Evolutionary conservation across 2,797 vertebrate genomes (phyloP).

Genomic region (Hydrolagus colliei): DNA sequence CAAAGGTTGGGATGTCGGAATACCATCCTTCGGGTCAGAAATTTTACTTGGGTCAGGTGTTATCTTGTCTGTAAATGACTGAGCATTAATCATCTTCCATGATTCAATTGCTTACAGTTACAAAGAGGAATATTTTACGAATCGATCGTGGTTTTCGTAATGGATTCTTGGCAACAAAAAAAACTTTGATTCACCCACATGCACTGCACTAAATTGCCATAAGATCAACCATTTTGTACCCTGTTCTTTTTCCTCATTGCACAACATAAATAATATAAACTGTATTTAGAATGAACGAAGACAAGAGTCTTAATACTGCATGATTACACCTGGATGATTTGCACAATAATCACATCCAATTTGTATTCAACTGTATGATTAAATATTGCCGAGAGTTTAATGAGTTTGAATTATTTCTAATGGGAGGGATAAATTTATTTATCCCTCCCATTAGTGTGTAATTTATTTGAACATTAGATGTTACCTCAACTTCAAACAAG

Average conservation of each 20-base stretch:
- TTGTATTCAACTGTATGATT: constrained; percentile 2
- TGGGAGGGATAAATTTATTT: not conserved
- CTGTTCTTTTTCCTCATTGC: not conserved
- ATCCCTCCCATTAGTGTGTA: not conserved
- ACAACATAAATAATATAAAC: constrained; percentile 21
- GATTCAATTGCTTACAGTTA: no score
- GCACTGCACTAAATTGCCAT: not conserved
- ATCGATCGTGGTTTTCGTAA: not conserved
- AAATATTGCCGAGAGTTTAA: constrained; percentile 19
- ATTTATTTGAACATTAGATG: not conserved
- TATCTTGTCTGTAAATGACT: no score
- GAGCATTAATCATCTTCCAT: no score
- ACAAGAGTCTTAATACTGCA: constrained; percentile 19
- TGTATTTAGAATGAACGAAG: constrained; percentile 3
- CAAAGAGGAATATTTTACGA: not conserved
- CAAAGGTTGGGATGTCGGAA: no score
- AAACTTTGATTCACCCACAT: constrained; percentile 5
- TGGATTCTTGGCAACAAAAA: not conserved
- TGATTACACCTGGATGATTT: constrained; percentile 12
- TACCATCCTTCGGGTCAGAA: no score
- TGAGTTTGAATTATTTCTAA: not conserved
- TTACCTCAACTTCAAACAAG: not conserved
- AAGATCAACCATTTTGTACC: not conserved
- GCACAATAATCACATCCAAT: not conserved
- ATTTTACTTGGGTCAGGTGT: no score